These are phyloP conservation scores for Chroicocephalus ridibundus DNA, from an alignment of 2,113 vertebrate genomes.

Conservation along the genomic window DNA sequence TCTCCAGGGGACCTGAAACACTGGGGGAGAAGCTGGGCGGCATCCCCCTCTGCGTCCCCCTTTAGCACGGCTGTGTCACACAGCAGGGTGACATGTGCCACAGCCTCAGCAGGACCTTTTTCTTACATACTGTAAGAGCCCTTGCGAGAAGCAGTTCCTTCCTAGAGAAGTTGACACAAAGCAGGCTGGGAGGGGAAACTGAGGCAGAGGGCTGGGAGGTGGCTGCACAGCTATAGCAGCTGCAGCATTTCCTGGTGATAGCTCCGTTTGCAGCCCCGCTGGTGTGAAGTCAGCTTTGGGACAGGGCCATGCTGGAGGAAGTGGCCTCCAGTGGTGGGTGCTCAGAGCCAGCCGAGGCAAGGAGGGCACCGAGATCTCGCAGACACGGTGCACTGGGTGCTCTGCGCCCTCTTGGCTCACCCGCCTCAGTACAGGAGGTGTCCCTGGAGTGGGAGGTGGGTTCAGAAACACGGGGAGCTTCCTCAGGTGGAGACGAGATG, in stretches of 20 bases:
- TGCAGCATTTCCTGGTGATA: background rate
- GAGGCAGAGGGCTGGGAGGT: background rate
- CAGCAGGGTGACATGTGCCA: background rate
- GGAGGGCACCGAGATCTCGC: background rate
- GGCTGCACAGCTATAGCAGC: background rate
- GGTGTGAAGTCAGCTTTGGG: background rate
- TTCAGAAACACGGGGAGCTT: background rate
- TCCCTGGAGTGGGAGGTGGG: background rate
- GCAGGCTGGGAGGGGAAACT: background rate
- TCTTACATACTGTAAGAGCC: background rate
- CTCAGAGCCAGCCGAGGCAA: background rate
- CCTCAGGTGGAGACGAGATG: background rate
- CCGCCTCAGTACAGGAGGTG: background rate
- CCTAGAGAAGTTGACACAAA: background rate
- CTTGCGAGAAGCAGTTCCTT: background rate
- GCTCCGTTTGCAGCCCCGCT: background rate
- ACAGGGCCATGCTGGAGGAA: background rate
- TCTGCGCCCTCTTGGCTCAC: background rate
- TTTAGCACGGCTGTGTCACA: accelerated
- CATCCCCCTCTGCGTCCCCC: too few species aligned
- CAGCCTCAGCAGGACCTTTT: background rate
- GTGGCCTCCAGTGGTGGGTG: background rate
- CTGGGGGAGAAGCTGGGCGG: background rate
- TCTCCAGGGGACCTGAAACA: background rate
- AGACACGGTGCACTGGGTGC: background rate